These are phyloP conservation scores for Progne subis DNA, from an alignment of 2,113 vertebrate genomes.

Conservation along the genomic window DNA sequence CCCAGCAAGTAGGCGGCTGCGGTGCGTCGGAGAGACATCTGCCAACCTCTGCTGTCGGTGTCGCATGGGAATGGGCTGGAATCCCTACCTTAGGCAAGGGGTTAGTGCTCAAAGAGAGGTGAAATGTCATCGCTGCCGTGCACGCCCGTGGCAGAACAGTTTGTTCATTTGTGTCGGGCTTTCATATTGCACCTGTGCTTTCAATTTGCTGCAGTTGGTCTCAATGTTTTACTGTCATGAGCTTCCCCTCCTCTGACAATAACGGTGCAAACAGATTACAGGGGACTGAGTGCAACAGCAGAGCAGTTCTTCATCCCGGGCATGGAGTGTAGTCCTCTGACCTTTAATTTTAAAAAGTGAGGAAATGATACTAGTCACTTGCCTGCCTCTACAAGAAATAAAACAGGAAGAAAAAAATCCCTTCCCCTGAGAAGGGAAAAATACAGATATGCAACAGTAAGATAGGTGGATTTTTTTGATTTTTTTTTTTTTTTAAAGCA, in stretches of 20 bases:
- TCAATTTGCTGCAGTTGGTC: neutral
- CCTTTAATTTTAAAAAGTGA: neutral
- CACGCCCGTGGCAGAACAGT: fast-evolving
- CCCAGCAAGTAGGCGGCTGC: neutral
- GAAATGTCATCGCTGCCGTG: fast-evolving
- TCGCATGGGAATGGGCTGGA: fast-evolving
- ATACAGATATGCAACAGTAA: neutral
- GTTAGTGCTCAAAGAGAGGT: neutral
- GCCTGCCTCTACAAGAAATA: neutral
- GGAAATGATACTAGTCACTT: neutral
- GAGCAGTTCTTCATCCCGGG: neutral
- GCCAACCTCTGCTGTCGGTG: fast-evolving
- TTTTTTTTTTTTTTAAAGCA: neutral
- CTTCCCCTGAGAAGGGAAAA: neutral
- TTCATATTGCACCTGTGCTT: neutral
- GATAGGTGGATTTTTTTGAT: neutral
- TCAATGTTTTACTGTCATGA: neutral
- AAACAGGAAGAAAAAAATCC: fast-evolving
- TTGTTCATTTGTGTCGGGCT: neutral
- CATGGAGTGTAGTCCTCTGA: neutral
- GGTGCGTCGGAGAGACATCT: fast-evolving
- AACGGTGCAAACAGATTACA: neutral
- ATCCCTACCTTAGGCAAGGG: neutral
- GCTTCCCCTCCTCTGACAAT: neutral
- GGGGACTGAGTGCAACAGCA: neutral